Evolutionary conservation across 1,140 invertebrate genomes (phyloP).

Genomic region (Habropoda laboriosa): DNA sequence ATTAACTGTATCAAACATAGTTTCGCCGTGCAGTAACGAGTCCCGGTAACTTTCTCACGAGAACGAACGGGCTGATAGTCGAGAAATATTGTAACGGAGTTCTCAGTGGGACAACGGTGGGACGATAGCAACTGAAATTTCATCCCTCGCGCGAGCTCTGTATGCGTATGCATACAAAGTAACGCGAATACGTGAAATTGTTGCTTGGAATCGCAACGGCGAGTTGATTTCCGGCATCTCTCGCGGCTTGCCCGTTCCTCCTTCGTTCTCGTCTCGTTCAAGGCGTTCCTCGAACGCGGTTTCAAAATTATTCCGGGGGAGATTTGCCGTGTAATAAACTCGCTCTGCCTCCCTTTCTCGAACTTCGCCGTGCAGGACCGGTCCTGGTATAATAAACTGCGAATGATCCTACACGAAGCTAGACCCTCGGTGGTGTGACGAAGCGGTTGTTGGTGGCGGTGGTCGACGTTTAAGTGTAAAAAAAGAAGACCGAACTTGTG

Average conservation of each 20-base stretch:
- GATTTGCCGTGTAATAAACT: slow-evolving; percentile 16
- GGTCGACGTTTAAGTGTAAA: neutral
- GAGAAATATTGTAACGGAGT: slow-evolving; percentile 60
- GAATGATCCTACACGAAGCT: neutral
- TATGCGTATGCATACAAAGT: neutral
- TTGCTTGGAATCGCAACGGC: slow-evolving; percentile 5
- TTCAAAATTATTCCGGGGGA: neutral
- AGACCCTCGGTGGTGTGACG: neutral
- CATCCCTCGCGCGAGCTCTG: slow-evolving; percentile 20
- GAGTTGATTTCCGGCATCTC: slow-evolving; percentile 39
- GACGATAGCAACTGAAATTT: slow-evolving; percentile 62
- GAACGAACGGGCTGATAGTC: slow-evolving; percentile 35
- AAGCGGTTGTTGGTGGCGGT: no score
- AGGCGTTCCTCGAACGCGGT: neutral
- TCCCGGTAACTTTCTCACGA: slow-evolving; percentile 36
- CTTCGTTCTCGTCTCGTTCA: no score
- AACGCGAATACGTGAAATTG: slow-evolving; percentile 27
- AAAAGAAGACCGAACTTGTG: neutral
- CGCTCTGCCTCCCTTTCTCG: neutral
- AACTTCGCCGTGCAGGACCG: neutral
- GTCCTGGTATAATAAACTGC: slow-evolving; percentile 13
- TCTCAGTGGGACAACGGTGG: slow-evolving; percentile 48
- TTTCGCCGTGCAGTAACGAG: slow-evolving; percentile 32
- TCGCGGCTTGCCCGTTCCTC: neutral
- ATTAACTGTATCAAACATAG: slow-evolving; percentile 19